These are phyloP conservation scores for Mimumesa dahlbomi DNA, from an alignment of 2,888 invertebrate species.

Conservation along the genomic window DNA sequence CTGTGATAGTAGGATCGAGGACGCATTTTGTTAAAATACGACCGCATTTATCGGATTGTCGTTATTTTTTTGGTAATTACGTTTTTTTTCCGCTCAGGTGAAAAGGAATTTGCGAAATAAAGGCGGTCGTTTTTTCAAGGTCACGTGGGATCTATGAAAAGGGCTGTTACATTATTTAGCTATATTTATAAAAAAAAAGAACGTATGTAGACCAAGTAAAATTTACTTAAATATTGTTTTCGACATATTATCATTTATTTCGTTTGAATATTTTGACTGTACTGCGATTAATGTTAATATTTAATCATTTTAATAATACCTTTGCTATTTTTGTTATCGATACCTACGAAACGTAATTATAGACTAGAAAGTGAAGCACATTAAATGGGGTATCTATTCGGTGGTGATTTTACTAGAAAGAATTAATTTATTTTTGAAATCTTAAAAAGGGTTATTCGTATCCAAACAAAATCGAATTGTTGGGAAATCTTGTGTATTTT, in stretches of 20 bases:
- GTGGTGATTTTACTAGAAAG: slow-evolving; percentile 16
- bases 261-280: slow-evolving; percentile 30
- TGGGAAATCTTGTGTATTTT: slow-evolving; percentile 25
- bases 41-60: slow-evolving; percentile 47
- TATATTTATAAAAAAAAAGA: slow-evolving; percentile 62
- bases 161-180: slow-evolving; percentile 73
- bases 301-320: slow-evolving; percentile 12
- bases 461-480: slow-evolving; percentile 8
- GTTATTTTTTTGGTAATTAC: slow-evolving; percentile 11
- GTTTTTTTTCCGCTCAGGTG: slow-evolving; percentile 24
- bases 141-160: slow-evolving; percentile 65
- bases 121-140: slow-evolving; percentile 54
- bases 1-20: slow-evolving; percentile 76
- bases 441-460: slow-evolving; percentile 16
- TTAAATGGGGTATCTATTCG: slow-evolving; percentile 20
- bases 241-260: slow-evolving; percentile 40
- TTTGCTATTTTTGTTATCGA: slow-evolving; percentile 22
- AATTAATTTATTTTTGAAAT: slow-evolving; percentile 35
- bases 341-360: slow-evolving; percentile 8
- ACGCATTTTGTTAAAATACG: slow-evolving; percentile 63
- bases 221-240: slow-evolving; percentile 55
- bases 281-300: slow-evolving; percentile 33
- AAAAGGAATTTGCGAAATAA: slow-evolving; percentile 29
- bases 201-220: slow-evolving; percentile 50
- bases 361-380: slow-evolving; percentile 9